phyloP scores from a whole-genome alignment of 2,797 vertebrate genomes.

The Dromococcyx pavoninus region DNA sequence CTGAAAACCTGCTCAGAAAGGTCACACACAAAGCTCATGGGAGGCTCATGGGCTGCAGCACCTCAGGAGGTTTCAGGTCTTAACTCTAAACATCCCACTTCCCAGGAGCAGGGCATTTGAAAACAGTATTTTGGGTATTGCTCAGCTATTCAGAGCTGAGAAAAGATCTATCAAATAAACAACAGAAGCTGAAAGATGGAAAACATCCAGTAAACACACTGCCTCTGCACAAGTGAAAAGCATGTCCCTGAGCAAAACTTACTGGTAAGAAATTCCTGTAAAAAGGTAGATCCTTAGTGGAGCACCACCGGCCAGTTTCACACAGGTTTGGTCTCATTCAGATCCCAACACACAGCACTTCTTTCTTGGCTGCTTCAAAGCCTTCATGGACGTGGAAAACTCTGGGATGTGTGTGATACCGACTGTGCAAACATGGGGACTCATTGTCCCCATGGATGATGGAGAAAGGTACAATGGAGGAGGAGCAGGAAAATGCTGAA shows the following conservation, averaged over 20 bases:
- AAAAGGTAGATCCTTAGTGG: not conserved
- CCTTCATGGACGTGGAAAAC: not conserved
- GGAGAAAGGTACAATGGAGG: no score
- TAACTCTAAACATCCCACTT: not conserved
- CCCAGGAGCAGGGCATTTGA: not conserved
- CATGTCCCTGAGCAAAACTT: not conserved
- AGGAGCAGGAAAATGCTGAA: not conserved
- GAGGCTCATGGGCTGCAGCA: not conserved
- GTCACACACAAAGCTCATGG: not conserved
- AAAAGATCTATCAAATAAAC: not conserved
- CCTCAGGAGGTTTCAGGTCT: not conserved
- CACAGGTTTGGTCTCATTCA: not conserved
- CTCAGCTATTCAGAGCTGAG: not conserved
- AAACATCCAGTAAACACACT: not conserved
- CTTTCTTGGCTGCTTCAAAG: not conserved
- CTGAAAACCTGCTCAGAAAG: conserved; percentile 1
- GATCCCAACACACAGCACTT: rapidly evolving
- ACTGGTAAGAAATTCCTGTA: not conserved
- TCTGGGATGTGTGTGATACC: not conserved
- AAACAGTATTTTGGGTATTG: not conserved
- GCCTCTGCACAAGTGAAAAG: not conserved
- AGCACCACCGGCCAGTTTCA: not conserved
- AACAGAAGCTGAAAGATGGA: not conserved
- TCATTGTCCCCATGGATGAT: not conserved
- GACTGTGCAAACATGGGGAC: not conserved